Conservation (phyloP, 2,797 vertebrate species). For the Salmo trutta region DNA sequence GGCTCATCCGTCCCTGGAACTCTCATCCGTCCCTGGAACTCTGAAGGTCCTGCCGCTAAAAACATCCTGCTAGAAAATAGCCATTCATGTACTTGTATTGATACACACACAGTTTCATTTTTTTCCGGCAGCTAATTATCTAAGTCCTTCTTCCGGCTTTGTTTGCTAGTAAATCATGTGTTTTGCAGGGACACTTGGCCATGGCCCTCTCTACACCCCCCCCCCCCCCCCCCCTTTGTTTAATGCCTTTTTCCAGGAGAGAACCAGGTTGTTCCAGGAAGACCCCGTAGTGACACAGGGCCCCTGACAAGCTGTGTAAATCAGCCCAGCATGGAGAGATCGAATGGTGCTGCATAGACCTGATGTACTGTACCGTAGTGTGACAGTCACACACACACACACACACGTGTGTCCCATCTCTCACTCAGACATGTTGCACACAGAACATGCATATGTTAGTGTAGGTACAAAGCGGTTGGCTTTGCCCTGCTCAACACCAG, state of each 20-base stretch:
- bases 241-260: slow-evolving; percentile 38
- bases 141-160: slow-evolving; percentile 46
- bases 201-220: neutral
- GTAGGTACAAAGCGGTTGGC: slow-evolving; percentile 42
- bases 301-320: slow-evolving; percentile 70
- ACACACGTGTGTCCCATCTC: too few relatives aligned
- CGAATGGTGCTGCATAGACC: slow-evolving; percentile 64
- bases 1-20: neutral
- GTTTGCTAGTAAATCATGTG: slow-evolving; percentile 41
- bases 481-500: slow-evolving; percentile 50
- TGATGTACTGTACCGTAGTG: slow-evolving; percentile 53
- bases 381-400: slow-evolving; percentile 19
- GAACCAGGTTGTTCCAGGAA: slow-evolving; percentile 67
- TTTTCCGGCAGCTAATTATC: slow-evolving; percentile 52
- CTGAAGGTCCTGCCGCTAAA: neutral
- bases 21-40: neutral
- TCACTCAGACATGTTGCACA: neutral
- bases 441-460: slow-evolving; percentile 28
- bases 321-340: slow-evolving; percentile 68
- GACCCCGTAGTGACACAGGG: slow-evolving; percentile 49
- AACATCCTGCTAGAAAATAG: neutral
- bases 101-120: neutral
- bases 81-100: too few relatives aligned
- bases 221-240: slow-evolving; percentile 47
- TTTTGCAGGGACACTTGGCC: neutral